These are phyloP conservation scores for Solea solea DNA, from an alignment of 2,113 vertebrate species.

Conservation along the genomic window DNA sequence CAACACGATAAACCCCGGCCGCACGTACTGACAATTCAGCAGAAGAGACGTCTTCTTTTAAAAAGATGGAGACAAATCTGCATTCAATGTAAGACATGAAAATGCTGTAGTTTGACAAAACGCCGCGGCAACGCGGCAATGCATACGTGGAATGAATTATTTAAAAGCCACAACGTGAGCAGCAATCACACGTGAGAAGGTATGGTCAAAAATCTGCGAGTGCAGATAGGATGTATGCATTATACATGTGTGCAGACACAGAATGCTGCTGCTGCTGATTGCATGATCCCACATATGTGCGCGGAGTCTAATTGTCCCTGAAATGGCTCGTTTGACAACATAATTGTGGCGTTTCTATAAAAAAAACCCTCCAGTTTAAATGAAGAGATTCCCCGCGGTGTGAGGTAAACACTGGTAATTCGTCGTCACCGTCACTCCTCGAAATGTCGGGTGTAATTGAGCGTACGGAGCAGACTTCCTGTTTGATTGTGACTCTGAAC, in stretches of 20 bases:
- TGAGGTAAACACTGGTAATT: conserved; percentile 8
- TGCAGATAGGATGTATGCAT: conserved; percentile 35
- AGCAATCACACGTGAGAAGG: too few species aligned
- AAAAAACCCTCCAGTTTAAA: conserved; percentile 30
- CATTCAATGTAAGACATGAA: too few species aligned
- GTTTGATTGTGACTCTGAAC: too few species aligned
- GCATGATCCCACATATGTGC: not conserved
- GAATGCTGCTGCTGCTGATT: not conserved
- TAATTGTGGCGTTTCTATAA: conserved; percentile 38
- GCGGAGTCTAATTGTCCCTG: conserved; percentile 27
- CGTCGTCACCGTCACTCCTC: not conserved
- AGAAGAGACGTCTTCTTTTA: too few species aligned
- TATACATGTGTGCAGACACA: not conserved
- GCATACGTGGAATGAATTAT: too few species aligned
- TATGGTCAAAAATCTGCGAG: conserved; percentile 5
- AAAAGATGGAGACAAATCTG: too few species aligned
- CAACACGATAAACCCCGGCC: too few species aligned
- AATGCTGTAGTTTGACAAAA: too few species aligned
- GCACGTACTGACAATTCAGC: too few species aligned
- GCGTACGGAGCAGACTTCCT: not conserved
- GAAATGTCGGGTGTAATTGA: not conserved
- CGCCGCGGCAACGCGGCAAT: too few species aligned
- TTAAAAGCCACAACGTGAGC: too few species aligned
- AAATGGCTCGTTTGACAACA: conserved; percentile 31
- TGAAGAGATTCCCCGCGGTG: conserved; percentile 7